Evolutionary conservation across 2,888 invertebrate species (phyloP), one percentile per base, ranked within the genome.

Genomic region (Perizoma flavofasciatum): DNA sequence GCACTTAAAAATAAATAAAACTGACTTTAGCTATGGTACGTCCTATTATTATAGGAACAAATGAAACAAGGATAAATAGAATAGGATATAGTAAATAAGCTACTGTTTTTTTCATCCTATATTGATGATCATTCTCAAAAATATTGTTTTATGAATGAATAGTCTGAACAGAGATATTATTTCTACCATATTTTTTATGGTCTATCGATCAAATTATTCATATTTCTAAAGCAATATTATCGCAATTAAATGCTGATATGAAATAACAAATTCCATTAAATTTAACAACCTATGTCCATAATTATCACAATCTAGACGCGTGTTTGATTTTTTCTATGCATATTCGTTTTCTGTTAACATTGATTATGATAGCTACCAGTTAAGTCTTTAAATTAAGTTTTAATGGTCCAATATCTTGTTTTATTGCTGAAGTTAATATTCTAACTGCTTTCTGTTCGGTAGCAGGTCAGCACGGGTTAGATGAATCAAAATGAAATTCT

Each of bases 291-390:
- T 61, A 61, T 65, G 59, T 53, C 45, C 45, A 61, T 58, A 65
- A 63, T 66, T 61, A 64, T 57, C 52, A 62, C 49, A 67, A 66
- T 40, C 55, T 45, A 46, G 49, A 44, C 52, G 39, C 46, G 63
- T 67, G 68, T 69, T 68, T 67, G 68, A 69, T 72, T 68, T 69
- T 72, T 73, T 69, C 76, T 69, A 78, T 78, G 78, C n/a, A n/a
- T 3, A 3, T 22, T 22, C 22, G 22, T 22, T 22, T 22, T 22
- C 1, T 22, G 22, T 22, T 22, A 79, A 79, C 78, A 78, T 76
- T 77, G 67, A 79, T 69, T 55, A 50, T 10, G 46, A 41, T 49
- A 5, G 69, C 69, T 75, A 73, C 71, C 68, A 67, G 70, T 70
- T 73, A 60, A 49, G 41, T 48, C 6, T 47, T 59, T 60, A 53